phyloP scores from a whole-genome alignment of 2,113 vertebrate genomes.

The Myrmecophaga tridactyla region DNA sequence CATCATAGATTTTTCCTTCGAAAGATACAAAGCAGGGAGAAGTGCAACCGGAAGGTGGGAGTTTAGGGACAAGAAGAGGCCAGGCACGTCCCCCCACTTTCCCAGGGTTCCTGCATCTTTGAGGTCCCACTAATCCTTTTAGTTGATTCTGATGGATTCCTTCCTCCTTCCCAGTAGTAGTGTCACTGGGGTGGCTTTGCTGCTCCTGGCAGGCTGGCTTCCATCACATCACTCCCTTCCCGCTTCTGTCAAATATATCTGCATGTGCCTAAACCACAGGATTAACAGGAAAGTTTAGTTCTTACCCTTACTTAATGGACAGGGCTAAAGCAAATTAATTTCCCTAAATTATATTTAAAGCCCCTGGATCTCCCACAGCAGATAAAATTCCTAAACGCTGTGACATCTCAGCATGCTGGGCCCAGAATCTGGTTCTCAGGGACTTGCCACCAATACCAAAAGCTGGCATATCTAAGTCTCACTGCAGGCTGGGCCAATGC shows the following conservation, averaged over 20 bases:
- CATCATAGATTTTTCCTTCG: background rate
- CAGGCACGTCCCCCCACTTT: background rate
- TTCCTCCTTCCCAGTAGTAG: background rate
- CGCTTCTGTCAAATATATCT: background rate
- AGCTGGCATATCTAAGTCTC: background rate
- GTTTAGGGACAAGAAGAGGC: background rate
- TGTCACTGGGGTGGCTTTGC: background rate
- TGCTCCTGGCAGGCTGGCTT: background rate
- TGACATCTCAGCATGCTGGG: background rate
- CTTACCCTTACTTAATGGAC: background rate
- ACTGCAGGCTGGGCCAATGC: background rate
- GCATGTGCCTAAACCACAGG: background rate
- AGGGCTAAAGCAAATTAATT: background rate
- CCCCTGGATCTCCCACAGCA: background rate
- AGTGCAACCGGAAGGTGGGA: rapidly evolving
- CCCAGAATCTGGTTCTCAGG: background rate
- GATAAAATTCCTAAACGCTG: background rate
- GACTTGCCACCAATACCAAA: background rate
- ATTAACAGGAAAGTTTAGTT: background rate
- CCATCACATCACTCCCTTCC: rapidly evolving
- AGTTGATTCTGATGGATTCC: background rate
- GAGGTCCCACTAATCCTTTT: background rate
- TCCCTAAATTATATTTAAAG: background rate
- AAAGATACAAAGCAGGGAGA: background rate
- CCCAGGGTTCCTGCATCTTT: too few relatives aligned